phyloP scores from a whole-genome alignment of 2,113 vertebrate species.

The Nerophis lumbriciformis region DNA sequence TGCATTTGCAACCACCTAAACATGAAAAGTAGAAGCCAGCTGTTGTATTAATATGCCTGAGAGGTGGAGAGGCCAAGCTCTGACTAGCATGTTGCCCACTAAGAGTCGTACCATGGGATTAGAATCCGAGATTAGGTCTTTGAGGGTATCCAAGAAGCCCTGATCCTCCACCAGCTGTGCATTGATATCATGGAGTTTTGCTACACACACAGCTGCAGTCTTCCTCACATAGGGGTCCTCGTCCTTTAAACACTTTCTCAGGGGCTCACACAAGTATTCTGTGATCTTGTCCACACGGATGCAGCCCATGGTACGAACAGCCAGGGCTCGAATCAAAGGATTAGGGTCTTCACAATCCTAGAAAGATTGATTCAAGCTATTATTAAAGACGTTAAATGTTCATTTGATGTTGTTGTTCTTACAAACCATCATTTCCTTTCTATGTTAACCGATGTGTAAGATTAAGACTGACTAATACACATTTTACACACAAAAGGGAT shows the following conservation, averaged over 20 bases:
- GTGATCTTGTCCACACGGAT: slow-evolving; percentile 98
- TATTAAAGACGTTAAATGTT: neutral
- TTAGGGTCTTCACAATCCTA: slow-evolving; percentile 98
- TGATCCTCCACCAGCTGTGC: slow-evolving; percentile 97
- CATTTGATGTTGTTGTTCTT: neutral
- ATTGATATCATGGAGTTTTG: slow-evolving; percentile 96
- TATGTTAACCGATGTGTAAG: too few relatives aligned
- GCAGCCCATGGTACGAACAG: slow-evolving; percentile 96
- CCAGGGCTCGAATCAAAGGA: slow-evolving; percentile 92
- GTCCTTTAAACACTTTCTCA: slow-evolving; percentile 94
- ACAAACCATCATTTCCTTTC: neutral
- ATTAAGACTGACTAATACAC: too few relatives aligned
- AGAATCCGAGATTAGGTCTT: slow-evolving; percentile 97
- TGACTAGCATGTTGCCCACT: neutral
- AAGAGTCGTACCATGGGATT: slow-evolving; percentile 87
- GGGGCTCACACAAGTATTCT: slow-evolving; percentile 92
- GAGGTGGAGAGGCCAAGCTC: too few relatives aligned
- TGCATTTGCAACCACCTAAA: slow-evolving; percentile 92
- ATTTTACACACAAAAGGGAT: too few relatives aligned
- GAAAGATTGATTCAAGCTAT: neutral
- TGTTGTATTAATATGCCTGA: neutral
- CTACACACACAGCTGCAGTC: slow-evolving; percentile 92
- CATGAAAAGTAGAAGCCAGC: slow-evolving; percentile 2
- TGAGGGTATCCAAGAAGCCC: slow-evolving; percentile 95
- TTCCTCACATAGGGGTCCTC: slow-evolving; percentile 98